Conservation (phyloP, 2,113 vertebrate genomes). For the Chitala chitala region DNA sequence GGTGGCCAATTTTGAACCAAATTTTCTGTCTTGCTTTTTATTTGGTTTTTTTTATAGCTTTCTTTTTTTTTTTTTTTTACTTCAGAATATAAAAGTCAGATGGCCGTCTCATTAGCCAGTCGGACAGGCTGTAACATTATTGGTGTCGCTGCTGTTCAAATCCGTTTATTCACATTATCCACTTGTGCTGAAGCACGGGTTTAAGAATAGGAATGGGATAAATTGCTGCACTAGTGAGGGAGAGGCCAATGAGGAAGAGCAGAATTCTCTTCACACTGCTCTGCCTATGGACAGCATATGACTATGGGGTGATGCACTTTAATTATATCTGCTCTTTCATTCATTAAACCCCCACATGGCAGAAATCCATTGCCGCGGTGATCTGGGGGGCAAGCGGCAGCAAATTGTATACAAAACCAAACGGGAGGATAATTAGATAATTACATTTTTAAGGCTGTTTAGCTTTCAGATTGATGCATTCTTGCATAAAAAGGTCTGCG, state of each 20-base stretch:
- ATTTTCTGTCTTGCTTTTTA: too few species aligned
- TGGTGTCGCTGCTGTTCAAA: neutral
- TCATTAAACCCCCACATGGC: constrained; percentile 30
- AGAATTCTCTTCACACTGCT: neutral
- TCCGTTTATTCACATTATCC: neutral
- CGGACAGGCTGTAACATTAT: neutral
- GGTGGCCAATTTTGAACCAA: too few species aligned
- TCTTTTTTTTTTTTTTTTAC: too few species aligned
- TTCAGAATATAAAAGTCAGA: too few species aligned
- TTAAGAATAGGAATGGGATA: neutral
- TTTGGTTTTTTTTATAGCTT: too few species aligned
- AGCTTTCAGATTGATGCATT: constrained; percentile 34
- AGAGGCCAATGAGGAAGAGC: neutral
- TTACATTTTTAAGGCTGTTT: constrained; percentile 36
- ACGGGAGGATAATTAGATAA: constrained; percentile 28
- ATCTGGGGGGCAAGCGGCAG: constrained; percentile 34
- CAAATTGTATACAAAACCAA: constrained; percentile 28
- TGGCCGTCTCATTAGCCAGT: neutral
- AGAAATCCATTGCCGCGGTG: constrained; percentile 22
- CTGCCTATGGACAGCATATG: neutral
- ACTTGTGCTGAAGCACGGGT: neutral
- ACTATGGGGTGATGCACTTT: constrained; percentile 21
- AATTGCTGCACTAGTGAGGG: neutral
- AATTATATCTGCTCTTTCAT: constrained; percentile 31
- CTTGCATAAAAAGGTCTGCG: neutral